phyloP scores from a whole-genome alignment of 37 sponge, comb jelly and placozoan genomes.

The Oscarella lobularis region DNA sequence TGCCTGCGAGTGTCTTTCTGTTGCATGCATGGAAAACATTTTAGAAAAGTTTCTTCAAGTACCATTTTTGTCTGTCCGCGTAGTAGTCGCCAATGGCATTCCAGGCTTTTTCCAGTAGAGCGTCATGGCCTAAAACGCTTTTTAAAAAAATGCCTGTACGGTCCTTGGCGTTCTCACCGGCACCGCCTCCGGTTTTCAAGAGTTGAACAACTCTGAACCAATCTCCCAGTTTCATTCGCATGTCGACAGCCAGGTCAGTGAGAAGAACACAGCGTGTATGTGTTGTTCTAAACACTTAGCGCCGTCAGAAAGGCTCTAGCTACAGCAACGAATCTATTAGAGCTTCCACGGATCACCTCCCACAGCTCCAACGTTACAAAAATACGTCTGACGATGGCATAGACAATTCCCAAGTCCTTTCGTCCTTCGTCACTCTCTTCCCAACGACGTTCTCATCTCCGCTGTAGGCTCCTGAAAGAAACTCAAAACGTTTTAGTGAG shows the following conservation, averaged over 20 bases:
- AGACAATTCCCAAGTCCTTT: too few relatives aligned
- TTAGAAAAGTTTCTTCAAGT: too few relatives aligned
- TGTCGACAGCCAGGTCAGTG: constrained; percentile 75
- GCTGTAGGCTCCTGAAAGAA: too few relatives aligned
- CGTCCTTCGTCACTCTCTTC: too few relatives aligned
- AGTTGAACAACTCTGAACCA: constrained; percentile 94
- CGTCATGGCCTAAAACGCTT: constrained; percentile 52
- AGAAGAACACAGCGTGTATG: neutral
- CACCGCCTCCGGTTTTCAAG: constrained; percentile 80
- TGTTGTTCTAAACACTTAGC: too few relatives aligned
- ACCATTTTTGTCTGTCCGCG: constrained; percentile 75
- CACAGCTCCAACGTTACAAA: too few relatives aligned
- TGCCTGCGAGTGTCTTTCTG: constrained; percentile 8
- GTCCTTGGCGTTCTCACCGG: constrained; percentile 28
- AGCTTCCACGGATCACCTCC: too few relatives aligned
- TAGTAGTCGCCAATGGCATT: constrained; percentile 97
- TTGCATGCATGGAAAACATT: constrained; percentile 3
- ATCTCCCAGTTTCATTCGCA: constrained; percentile 84
- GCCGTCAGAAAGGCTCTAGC: too few relatives aligned
- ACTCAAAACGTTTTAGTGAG: too few relatives aligned
- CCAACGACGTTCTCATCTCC: too few relatives aligned
- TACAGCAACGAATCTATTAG: too few relatives aligned
- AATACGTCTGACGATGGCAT: too few relatives aligned
- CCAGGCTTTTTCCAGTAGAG: constrained; percentile 63
- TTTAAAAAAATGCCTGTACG: neutral